Conservation (phyloP, 2,888 invertebrate genomes). For the Nephrocerus scutellatus region DNA sequence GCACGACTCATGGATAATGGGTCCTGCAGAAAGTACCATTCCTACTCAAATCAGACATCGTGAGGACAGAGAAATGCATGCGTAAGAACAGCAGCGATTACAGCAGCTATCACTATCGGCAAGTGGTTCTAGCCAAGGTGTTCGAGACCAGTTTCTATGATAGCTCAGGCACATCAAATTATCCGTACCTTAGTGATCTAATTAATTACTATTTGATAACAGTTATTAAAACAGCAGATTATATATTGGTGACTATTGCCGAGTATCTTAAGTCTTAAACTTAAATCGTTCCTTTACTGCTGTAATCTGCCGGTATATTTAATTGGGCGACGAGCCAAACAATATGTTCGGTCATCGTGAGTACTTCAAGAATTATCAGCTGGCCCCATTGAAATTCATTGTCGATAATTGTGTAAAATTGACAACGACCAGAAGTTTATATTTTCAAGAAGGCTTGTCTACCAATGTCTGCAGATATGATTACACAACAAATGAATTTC, state of each 20-base stretch:
- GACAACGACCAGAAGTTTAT: conserved; percentile 14
- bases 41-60: conserved; percentile 41
- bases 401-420: conserved; percentile 25
- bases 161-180: conserved; percentile 29
- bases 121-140: conserved; percentile 39
- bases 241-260: conserved; percentile 20
- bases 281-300: conserved; percentile 29
- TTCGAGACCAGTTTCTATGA: conserved; percentile 40
- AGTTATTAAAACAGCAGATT: conserved; percentile 20
- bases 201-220: conserved; percentile 34
- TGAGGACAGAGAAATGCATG: conserved; percentile 46
- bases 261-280: conserved; percentile 20
- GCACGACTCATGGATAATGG: conserved; percentile 87
- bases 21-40: conserved; percentile 48
- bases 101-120: conserved; percentile 47
- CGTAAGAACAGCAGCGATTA: conserved; percentile 48
- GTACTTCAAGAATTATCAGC: conserved; percentile 30
- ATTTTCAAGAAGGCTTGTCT: conserved; percentile 18
- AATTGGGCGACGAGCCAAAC: conserved; percentile 28
- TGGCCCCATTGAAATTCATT: conserved; percentile 27
- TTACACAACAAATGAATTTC: no score
- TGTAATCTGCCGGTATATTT: conserved; percentile 29
- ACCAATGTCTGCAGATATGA: conserved; percentile 24
- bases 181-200: conserved; percentile 34
- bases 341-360: conserved; percentile 29